Conservation (phyloP, 2,888 invertebrate genomes). For the Cheiracanthium punctorium region DNA sequence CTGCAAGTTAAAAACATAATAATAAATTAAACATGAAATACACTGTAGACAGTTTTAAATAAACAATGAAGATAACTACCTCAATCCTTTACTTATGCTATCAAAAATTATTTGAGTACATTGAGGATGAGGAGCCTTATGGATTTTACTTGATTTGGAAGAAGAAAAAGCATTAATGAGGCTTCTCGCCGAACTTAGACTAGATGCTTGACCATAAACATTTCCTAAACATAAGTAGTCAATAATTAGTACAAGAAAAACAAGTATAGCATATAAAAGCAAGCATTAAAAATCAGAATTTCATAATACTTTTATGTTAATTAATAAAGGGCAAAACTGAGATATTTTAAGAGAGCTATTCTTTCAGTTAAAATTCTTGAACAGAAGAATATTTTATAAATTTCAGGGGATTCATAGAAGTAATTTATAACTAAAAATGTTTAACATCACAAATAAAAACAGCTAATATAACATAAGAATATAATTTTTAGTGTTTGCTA, state of each 20-base stretch:
- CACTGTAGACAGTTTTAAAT: not conserved
- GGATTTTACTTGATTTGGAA: slow-evolving; percentile 73
- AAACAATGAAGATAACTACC: slow-evolving; percentile 72
- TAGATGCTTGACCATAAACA: slow-evolving; percentile 47
- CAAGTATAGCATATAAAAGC: not conserved
- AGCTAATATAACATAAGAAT: no score
- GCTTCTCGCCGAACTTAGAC: slow-evolving; percentile 43
- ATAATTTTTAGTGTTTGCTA: no score
- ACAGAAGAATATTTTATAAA: no score
- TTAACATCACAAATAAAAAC: no score
- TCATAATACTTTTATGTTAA: no score
- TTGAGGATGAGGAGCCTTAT: slow-evolving; percentile 75
- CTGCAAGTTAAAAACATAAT: slow-evolving; percentile 20
- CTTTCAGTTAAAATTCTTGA: no score
- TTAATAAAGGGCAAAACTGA: no score
- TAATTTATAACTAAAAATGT: no score
- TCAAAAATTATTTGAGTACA: slow-evolving; percentile 75
- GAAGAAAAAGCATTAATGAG: slow-evolving; percentile 49
- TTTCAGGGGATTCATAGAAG: no score
- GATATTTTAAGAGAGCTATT: no score
- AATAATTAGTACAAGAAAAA: not conserved
- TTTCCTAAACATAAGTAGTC: slow-evolving; percentile 21
- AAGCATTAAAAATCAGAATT: no score
- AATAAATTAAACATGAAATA: not conserved
- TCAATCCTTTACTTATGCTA: slow-evolving; percentile 75